Conservation (phyloP, 2,888 invertebrate species). For the Homarus gammarus region DNA sequence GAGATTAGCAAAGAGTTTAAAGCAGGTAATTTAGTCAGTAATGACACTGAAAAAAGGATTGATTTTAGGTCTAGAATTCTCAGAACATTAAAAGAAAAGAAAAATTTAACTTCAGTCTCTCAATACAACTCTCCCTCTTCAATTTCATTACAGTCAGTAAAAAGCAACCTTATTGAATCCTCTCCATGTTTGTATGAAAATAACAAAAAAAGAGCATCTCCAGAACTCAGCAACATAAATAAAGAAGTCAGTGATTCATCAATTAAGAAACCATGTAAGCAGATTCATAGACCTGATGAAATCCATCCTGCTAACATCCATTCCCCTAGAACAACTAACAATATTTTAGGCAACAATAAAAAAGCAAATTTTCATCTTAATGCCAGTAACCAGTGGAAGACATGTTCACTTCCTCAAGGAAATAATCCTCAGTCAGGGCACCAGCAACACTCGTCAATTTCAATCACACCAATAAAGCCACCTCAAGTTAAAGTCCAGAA, state of each 20-base stretch:
- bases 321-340: not conserved
- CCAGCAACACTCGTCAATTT: not conserved
- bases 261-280: not conserved
- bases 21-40: not conserved
- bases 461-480: not conserved
- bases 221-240: not conserved
- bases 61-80: constrained; percentile 25
- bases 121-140: not conserved
- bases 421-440: not conserved
- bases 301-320: not conserved
- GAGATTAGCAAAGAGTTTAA: not conserved
- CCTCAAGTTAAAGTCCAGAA: not conserved
- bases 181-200: not conserved
- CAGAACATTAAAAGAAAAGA: constrained; percentile 3
- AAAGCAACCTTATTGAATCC: not conserved
- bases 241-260: not conserved
- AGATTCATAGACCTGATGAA: not conserved
- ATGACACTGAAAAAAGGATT: not conserved
- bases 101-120: not conserved
- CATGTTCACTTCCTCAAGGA: not conserved
- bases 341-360: not conserved
- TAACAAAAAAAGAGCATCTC: constrained; percentile 9
- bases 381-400: not conserved
- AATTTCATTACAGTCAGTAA: not conserved
- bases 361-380: not conserved